Percentiles rank a stretch among this genome's conserved stretches.
Conservation (phyloP, 2,888 invertebrate genomes). For the Cacoxenus indagator region DNA sequence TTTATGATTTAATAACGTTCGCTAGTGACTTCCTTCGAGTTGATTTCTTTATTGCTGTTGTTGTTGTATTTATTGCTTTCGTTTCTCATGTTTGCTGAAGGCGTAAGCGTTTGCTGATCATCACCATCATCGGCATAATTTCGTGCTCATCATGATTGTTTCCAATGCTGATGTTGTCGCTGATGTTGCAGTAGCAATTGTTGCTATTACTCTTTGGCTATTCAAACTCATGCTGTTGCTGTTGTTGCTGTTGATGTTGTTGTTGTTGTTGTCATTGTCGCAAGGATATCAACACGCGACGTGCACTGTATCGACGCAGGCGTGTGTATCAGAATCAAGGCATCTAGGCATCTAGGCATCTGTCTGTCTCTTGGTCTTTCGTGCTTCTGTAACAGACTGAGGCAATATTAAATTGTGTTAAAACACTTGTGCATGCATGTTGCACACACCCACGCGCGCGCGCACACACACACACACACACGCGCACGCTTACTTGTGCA, state of each 20-base stretch:
- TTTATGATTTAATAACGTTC: conserved; percentile 23
- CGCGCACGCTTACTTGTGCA: neutral
- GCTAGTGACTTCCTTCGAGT: neutral
- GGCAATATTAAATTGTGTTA: conserved; percentile 46
- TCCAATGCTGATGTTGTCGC: neutral
- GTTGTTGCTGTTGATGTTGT: too few relatives aligned
- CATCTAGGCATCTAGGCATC: too few relatives aligned
- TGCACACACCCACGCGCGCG: conserved; percentile 9
- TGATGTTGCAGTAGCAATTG: too few relatives aligned
- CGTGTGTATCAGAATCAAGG: too few relatives aligned
- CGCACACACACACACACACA: neutral
- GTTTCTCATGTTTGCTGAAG: too few relatives aligned
- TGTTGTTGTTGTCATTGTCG: neutral
- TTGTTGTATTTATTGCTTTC: too few relatives aligned
- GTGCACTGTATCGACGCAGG: neutral
- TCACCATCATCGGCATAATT: neutral
- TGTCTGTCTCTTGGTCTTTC: neutral
- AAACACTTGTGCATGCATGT: conserved; percentile 43
- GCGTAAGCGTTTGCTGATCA: too few relatives aligned
- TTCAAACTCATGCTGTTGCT: too few relatives aligned
- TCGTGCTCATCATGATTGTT: neutral
- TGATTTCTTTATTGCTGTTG: too few relatives aligned
- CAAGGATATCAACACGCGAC: conserved; percentile 11
- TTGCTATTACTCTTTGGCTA: too few relatives aligned
- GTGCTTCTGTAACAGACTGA: conserved; percentile 11